phyloP scores from a whole-genome alignment of 35 echinoderm and acorn worm genomes.

The Eucidaris tribuloides region DNA sequence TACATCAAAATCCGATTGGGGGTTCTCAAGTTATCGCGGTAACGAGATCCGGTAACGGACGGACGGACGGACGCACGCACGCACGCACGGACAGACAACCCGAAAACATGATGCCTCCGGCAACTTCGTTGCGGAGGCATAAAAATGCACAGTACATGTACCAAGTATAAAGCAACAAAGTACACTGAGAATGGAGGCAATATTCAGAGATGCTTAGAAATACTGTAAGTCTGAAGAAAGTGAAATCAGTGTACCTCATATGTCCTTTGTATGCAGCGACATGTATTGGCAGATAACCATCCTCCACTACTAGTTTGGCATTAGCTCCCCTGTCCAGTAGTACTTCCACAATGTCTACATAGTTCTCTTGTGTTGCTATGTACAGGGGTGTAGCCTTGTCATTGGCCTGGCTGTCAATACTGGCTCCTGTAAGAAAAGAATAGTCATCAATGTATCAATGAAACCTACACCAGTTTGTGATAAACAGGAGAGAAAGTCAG shows the following conservation, averaged over 20 bases:
- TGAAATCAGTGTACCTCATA: conserved; percentile 43
- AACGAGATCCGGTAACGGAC: too few relatives aligned
- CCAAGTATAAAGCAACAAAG: too few relatives aligned
- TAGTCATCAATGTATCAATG: not conserved
- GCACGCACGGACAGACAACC: too few relatives aligned
- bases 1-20: too few relatives aligned
- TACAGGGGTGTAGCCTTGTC: conserved; percentile 90
- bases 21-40: too few relatives aligned
- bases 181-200: too few relatives aligned
- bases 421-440: conserved; percentile 48
- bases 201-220: too few relatives aligned
- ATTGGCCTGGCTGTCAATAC: conserved; percentile 45
- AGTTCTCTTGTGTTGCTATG: conserved; percentile 75
- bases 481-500: too few relatives aligned
- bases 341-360: conserved; percentile 60
- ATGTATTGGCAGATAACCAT: conserved; percentile 70
- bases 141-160: too few relatives aligned
- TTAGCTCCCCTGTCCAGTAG: conserved; percentile 46
- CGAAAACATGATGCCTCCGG: too few relatives aligned
- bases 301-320: conserved; percentile 17
- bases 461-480: not conserved
- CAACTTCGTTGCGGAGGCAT: too few relatives aligned
- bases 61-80: too few relatives aligned
- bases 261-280: conserved; percentile 75
- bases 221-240: conserved; percentile 34